phyloP scores from a whole-genome alignment of 2,888 invertebrate species.

The Hyalella azteca region DNA sequence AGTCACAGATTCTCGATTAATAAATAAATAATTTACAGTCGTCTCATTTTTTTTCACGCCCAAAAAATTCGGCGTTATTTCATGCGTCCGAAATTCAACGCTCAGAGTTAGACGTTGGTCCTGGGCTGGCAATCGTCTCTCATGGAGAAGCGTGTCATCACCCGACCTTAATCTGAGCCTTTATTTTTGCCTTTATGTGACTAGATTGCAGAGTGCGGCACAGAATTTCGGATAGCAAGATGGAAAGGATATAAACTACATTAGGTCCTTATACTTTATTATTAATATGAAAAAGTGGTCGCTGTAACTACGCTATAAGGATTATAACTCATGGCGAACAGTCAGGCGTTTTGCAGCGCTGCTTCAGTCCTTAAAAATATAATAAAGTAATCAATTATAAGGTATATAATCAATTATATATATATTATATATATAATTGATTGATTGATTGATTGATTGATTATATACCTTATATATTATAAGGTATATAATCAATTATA shows the following conservation, averaged over 20 bases:
- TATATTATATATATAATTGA: too few relatives aligned
- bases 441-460: too few relatives aligned
- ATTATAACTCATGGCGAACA: too few relatives aligned
- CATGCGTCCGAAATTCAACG: neutral
- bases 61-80: constrained; percentile 6
- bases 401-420: too few relatives aligned
- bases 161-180: constrained; percentile 1
- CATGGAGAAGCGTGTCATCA: constrained; percentile 9
- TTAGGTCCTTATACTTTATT: constrained; percentile 13
- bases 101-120: neutral
- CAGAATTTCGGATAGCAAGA: constrained; percentile 24
- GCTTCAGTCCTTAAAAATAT: neutral
- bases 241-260: constrained; percentile 14
- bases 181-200: constrained; percentile 25
- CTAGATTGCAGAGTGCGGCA: constrained; percentile 20
- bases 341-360: too few relatives aligned
- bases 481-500: too few relatives aligned
- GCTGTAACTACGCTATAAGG: too few relatives aligned
- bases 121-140: neutral
- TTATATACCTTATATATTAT: too few relatives aligned
- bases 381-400: too few relatives aligned
- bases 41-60: neutral
- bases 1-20: too few relatives aligned
- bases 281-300: neutral
- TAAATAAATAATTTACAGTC: neutral